phyloP scores from a whole-genome alignment of 2,113 vertebrate species.

The Echinops telfairi region DNA sequence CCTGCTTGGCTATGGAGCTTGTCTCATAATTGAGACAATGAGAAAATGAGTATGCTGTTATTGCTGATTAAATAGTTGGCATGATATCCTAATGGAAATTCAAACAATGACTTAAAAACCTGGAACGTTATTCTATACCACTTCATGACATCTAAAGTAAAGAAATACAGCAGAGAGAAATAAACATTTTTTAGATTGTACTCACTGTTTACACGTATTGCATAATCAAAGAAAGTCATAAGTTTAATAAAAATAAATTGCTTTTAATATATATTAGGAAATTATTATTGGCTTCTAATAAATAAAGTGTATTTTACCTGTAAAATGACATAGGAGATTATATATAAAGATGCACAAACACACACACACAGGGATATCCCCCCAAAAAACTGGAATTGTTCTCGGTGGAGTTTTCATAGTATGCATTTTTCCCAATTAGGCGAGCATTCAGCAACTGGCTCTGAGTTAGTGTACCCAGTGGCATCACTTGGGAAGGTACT shows the following conservation, averaged over 20 bases:
- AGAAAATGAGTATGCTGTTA: neutral
- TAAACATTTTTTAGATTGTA: neutral
- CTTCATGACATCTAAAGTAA: neutral
- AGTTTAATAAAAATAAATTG: neutral
- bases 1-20: neutral
- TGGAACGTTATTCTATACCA: neutral
- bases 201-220: neutral
- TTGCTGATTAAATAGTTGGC: neutral
- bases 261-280: neutral
- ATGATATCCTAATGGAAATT: neutral
- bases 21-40: neutral
- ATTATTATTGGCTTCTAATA: neutral
- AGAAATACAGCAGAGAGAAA: neutral
- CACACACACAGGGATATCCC: too few species aligned
- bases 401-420: too few species aligned
- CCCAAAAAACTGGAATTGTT: too few species aligned
- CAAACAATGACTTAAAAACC: neutral
- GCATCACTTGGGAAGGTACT: too few species aligned
- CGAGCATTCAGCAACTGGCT: too few species aligned
- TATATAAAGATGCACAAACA: too few species aligned
- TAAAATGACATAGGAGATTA: neutral
- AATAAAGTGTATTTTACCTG: slow-evolving; percentile 1
- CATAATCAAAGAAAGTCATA: neutral
- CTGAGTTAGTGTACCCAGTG: too few species aligned
- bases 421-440: too few species aligned